Evolutionary conservation across 1,140 invertebrate genomes (phyloP).

Genomic region (Bradynema listronoti): DNA sequence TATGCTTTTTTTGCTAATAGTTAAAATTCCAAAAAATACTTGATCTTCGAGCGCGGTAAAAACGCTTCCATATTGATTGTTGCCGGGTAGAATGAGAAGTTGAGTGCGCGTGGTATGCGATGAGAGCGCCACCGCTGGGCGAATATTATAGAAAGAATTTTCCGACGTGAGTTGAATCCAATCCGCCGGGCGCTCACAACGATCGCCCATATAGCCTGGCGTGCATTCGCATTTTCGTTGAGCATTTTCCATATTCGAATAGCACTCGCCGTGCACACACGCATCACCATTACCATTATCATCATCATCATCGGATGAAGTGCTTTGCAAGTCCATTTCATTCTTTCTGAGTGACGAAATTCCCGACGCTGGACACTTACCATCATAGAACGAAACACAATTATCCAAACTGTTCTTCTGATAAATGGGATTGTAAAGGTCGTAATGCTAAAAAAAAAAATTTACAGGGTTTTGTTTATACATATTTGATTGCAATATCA

Average conservation of each 20-base stretch:
- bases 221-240: constrained; percentile 49
- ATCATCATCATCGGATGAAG: neutral
- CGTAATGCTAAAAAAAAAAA: constrained; percentile 46
- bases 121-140: constrained; percentile 1
- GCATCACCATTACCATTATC: constrained; percentile 12
- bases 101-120: constrained; percentile 17
- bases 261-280: constrained; percentile 53
- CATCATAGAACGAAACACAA: constrained; percentile 40
- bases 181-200: constrained; percentile 39
- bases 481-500: too few species aligned
- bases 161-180: constrained; percentile 51
- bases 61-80: too few species aligned
- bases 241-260: constrained; percentile 34
- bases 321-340: too few species aligned
- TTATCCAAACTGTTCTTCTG: constrained; percentile 37
- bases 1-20: too few species aligned
- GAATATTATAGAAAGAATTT: constrained; percentile 34
- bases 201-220: constrained; percentile 47
- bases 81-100: constrained; percentile 19
- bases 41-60: too few species aligned
- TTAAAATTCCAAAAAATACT: too few species aligned
- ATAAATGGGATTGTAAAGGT: constrained; percentile 39
- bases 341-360: too few species aligned
- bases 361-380: constrained; percentile 35
- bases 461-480: too few species aligned